A percentile compares a stretch with the other conserved stretches of the same genome.
Evolutionary conservation across 2,888 invertebrate species (phyloP).

Genomic region (Lissocephala sabroskyi): DNA sequence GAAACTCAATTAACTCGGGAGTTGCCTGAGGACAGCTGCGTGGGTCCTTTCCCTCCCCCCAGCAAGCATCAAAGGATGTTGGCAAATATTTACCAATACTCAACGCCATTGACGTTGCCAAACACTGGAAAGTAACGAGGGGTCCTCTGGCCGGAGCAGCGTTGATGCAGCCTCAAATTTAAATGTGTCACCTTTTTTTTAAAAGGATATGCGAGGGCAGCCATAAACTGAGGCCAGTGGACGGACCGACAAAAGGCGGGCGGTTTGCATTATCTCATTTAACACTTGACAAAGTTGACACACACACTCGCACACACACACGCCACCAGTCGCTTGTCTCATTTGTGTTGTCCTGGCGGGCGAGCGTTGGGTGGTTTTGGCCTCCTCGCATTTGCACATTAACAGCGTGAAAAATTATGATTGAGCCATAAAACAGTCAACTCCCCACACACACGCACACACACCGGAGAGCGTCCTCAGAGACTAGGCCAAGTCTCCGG

Average conservation of each 20-base stretch:
- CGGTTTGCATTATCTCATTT: slow-evolving; percentile 55
- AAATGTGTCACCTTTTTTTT: too few species aligned
- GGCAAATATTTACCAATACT: slow-evolving; percentile 52
- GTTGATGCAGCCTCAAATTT: too few species aligned
- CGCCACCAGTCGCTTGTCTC: slow-evolving; percentile 4
- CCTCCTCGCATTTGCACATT: slow-evolving; percentile 56
- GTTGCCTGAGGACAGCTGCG: too few species aligned
- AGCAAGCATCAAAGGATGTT: slow-evolving; percentile 42
- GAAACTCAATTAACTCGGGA: slow-evolving; percentile 47
- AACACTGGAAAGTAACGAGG: slow-evolving; percentile 5
- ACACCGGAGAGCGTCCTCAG: too few species aligned
- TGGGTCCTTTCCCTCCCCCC: too few species aligned
- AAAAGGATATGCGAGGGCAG: too few species aligned
- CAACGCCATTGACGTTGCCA: slow-evolving; percentile 10
- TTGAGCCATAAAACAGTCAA: slow-evolving; percentile 66
- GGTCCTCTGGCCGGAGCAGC: too few species aligned
- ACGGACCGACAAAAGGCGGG: neutral
- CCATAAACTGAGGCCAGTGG: neutral
- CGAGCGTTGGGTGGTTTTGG: slow-evolving; percentile 12
- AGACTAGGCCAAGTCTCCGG: too few species aligned
- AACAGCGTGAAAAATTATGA: slow-evolving; percentile 65
- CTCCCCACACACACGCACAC: slow-evolving; percentile 15
- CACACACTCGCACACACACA: slow-evolving; percentile 16
- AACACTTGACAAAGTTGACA: slow-evolving; percentile 58
- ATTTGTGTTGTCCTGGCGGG: slow-evolving; percentile 18